Base-by-base conservation (phyloP, 2,113 vertebrate genomes). In the Burhinus bistriatus region DNA sequence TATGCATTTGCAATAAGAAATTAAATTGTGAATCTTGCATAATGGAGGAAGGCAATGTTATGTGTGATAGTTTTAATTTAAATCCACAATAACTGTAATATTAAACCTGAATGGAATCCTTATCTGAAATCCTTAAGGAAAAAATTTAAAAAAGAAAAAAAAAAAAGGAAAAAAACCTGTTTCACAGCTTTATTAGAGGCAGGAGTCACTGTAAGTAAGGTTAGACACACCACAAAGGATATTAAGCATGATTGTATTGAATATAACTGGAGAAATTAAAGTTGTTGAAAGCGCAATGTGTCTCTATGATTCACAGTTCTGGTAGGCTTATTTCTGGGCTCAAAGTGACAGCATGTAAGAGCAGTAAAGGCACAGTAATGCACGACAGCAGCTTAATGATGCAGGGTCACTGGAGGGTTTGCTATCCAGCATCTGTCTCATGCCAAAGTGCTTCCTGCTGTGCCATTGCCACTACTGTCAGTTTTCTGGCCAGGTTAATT, bases 211-310 rank as follows among this genome's bases (percentile, higher is more conserved):
- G 10, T 59, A 45, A 91, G 10, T 59, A 45, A 91, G 7, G 11
- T 64, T 75, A 59, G 65, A 40, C 32, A 72, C 29, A 76, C 19
- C 20, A 64, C 40, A 72, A 40, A 61, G 36, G 29, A 19, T 57
- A 44, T 45, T 80, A 72, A 77, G 16, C 6, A 40, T 27, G 9
- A 64, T 49, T 29, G 10, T 5, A 47, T 12, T 88, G 18, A 83
- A 52, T 27, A 6, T 23, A 88, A 42, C 34, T 22, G 34, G 27
- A 85, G 23, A 47, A 65, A 93, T 49, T 59, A 80, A 64, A 64
- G 22, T 30, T 1, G 0, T 20, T 65, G 44, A 52, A 87, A 77
- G 22, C 1, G 2, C 13, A 44, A 2, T 45, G 20, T 64, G 13
- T 9, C 26, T 77, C 4, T 42, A 2, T 59, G n/a, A 54, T 30